Evolutionary conservation across 2,113 vertebrate genomes (phyloP), one percentile per base, ranked within the genome.

Genomic region (Brachypodius melanocephalos): DNA sequence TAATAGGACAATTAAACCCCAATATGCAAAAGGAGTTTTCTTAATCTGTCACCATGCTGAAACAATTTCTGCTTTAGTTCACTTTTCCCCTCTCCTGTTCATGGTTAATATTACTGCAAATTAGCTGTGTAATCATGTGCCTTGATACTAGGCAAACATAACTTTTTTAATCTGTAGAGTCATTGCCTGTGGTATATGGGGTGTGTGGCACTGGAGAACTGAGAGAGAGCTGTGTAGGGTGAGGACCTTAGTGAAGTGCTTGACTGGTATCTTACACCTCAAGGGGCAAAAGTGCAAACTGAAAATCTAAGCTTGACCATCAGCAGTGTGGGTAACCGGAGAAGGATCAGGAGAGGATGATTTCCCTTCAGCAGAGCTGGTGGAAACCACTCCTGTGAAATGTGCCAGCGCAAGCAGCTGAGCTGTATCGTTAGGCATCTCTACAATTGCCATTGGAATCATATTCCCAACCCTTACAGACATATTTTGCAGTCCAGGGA

Each of bases 341-440:
- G 86, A 59, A 86, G 55, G 45, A 67, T 31, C 8, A 71, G 59
- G 17, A 89, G 43, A 77, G 40, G 68, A 77, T 43, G 54, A 83
- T 85, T 96, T 90, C 61, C 75, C 75, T 69, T 79, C 77, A 58
- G 72, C 40, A 62, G 79, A 76, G 62, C 32, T 80, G 69, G 75
- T 85, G 66, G 62, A 91, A 93, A 59, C 51, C 63, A 34, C 63
- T 73, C 12, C 59, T 43, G 36, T 67, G 80, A 78, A 78, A 89
- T n/a, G 57, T 93, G 91, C 82, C 90, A 72, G 74, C 57, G 38
- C 68, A 84, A 80, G 74, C 90, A 91, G 90, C 88, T 94, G 89
- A 89, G 78, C 84, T 77, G 45, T 38, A n/a, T 75, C 81, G 7
- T 79, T 72, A 94, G 78, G 63, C 71, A 71, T 90, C 88, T 91